These are phyloP conservation scores for Monoplex corrugatus DNA, from an alignment of 2,888 invertebrate genomes.

Conservation along the genomic window DNA sequence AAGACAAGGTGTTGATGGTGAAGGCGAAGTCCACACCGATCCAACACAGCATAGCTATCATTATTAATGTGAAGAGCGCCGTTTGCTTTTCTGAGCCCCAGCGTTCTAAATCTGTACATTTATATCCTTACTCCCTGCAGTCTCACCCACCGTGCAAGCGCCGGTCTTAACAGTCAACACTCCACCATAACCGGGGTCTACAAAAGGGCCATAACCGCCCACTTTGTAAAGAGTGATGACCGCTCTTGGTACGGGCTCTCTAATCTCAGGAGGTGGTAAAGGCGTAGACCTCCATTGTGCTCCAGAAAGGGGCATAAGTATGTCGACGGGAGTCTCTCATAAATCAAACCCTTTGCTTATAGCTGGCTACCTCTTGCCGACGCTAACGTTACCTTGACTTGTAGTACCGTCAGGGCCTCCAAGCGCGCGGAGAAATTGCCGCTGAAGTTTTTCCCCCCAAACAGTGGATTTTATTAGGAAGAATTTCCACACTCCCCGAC, in stretches of 20 bases:
- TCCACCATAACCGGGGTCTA: too few relatives aligned
- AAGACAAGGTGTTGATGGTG: too few relatives aligned
- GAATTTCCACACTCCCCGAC: background rate
- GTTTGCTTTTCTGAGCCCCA: too few relatives aligned
- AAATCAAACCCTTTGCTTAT: background rate
- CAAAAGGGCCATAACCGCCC: slow-evolving; percentile 34
- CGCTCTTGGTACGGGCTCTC: slow-evolving; percentile 44
- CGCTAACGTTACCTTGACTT: background rate
- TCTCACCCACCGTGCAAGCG: too few relatives aligned
- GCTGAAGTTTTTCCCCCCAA: background rate
- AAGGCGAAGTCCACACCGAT: too few relatives aligned
- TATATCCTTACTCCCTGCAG: too few relatives aligned
- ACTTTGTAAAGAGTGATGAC: slow-evolving; percentile 12
- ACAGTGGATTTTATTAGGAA: background rate
- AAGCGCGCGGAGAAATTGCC: background rate
- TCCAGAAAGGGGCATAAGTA: background rate
- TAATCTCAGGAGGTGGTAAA: slow-evolving; percentile 43
- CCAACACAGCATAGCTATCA: too few relatives aligned
- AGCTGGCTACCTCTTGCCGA: background rate
- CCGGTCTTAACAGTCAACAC: too few relatives aligned
- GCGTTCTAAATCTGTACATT: too few relatives aligned
- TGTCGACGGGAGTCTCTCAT: background rate
- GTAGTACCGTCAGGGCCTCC: background rate
- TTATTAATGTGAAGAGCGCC: too few relatives aligned
- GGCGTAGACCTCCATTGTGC: slow-evolving; percentile 22